Evolutionary conservation across 2,797 vertebrate species (phyloP).

Genomic region (Apogon talboti): DNA sequence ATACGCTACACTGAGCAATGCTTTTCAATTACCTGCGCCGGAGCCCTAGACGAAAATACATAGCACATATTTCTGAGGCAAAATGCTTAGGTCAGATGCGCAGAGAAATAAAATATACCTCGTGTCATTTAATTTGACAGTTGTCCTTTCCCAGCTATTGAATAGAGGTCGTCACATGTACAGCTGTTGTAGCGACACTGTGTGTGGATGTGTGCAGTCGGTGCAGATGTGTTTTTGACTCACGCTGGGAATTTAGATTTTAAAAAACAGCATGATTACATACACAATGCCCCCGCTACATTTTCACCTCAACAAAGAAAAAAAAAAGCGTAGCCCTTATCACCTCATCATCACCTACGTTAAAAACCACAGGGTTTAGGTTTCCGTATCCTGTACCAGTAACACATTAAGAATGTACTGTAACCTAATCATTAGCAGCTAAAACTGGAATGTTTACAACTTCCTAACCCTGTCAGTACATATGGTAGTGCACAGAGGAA

Average conservation of each 20-base stretch:
- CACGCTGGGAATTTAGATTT: conserved; percentile 35
- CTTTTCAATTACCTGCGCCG: conserved; percentile 84
- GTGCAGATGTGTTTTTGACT: conserved; percentile 50
- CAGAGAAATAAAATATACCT: conserved; percentile 82
- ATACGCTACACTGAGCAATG: conserved; percentile 85
- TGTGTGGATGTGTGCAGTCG: conserved; percentile 17
- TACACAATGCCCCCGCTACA: conserved; percentile 8
- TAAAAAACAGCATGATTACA: conserved; percentile 22
- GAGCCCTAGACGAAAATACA: conserved; percentile 72
- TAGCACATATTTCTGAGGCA: conserved; percentile 76
- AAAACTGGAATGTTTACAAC: conserved; percentile 35
- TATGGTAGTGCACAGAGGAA: background rate
- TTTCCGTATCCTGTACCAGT: conserved; percentile 24
- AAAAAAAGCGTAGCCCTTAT: conserved; percentile 24
- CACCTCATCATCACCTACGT: conserved; percentile 34
- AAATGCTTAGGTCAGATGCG: conserved; percentile 82
- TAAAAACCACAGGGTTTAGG: conserved; percentile 22
- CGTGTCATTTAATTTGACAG: conserved; percentile 84
- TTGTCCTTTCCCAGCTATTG: conserved; percentile 79
- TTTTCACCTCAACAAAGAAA: conserved; percentile 14
- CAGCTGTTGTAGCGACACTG: conserved; percentile 30
- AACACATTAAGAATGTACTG: conserved; percentile 2
- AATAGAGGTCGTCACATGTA: conserved; percentile 71
- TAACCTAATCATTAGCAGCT: conserved; percentile 26
- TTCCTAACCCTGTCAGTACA: conserved; percentile 3